Percentiles rank a stretch among this genome's conserved stretches.
Evolutionary conservation across 2,113 vertebrate genomes (phyloP).

Genomic region (Callospermophilus lateralis): DNA sequence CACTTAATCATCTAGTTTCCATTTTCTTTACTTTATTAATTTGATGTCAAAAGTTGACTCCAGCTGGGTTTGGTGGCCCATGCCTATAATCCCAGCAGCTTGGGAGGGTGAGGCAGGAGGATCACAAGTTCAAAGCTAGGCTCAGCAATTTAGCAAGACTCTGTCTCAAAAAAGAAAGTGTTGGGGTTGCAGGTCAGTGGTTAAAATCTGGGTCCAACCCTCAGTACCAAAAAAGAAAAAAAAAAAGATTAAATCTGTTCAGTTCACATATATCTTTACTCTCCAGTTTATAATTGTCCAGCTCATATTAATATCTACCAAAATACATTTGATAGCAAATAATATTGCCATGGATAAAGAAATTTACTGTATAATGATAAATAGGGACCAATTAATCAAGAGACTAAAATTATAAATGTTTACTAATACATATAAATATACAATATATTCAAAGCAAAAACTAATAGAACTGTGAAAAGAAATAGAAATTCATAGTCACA

Average conservation of each 20-base stretch:
- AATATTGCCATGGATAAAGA: not conserved
- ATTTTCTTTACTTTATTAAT: slow-evolving; percentile 5
- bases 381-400: not conserved
- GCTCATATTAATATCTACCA: not conserved
- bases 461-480: not conserved
- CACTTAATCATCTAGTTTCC: slow-evolving; percentile 13
- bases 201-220: no score
- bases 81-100: no score
- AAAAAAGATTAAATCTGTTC: not conserved
- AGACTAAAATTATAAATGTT: not conserved
- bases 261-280: slow-evolving; percentile 5
- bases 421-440: not conserved
- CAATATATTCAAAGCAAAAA: slow-evolving; percentile 19
- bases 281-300: slow-evolving; percentile 20
- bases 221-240: no score
- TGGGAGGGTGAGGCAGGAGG: no score
- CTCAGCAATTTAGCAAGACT: no score
- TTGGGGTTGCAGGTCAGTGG: no score
- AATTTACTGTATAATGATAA: slow-evolving; percentile 1
- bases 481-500: not conserved
- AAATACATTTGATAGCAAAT: slow-evolving; percentile 35
- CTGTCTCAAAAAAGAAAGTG: no score
- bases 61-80: not conserved
- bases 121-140: no score
- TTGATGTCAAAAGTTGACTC: slow-evolving; percentile 41